Evolutionary conservation across 2,113 vertebrate genomes (phyloP).

Genomic region (Hydrochoerus hydrochaeris): DNA sequence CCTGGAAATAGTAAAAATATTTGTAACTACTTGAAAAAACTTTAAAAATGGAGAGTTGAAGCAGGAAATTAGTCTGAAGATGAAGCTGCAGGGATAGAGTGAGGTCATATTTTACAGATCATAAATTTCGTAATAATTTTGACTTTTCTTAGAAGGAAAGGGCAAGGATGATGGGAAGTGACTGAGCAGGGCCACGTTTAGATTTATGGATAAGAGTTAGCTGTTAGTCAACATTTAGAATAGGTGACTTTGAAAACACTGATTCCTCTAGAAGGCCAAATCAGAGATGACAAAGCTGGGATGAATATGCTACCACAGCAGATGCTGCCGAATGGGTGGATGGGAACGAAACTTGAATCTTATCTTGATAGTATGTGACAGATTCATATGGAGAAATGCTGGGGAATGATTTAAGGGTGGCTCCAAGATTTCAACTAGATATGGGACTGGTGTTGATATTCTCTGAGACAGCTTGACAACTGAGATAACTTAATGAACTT

Average conservation of each 20-base stretch:
- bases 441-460: background rate
- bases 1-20: background rate
- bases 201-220: background rate
- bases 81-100: background rate
- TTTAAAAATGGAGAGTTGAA: background rate
- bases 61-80: background rate
- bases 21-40: background rate
- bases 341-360: background rate
- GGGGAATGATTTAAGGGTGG: background rate
- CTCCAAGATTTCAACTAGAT: background rate
- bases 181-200: background rate
- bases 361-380: background rate
- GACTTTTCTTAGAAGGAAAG: background rate
- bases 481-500: background rate
- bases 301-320: background rate
- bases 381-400: background rate
- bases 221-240: background rate
- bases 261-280: background rate
- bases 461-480: background rate
- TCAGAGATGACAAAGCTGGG: background rate
- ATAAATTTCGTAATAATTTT: background rate
- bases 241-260: background rate
- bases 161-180: background rate
- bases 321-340: background rate
- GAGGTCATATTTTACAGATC: background rate